Evolutionary conservation across 1,140 invertebrate genomes (phyloP).

Genomic region (Sycophila sp.): DNA sequence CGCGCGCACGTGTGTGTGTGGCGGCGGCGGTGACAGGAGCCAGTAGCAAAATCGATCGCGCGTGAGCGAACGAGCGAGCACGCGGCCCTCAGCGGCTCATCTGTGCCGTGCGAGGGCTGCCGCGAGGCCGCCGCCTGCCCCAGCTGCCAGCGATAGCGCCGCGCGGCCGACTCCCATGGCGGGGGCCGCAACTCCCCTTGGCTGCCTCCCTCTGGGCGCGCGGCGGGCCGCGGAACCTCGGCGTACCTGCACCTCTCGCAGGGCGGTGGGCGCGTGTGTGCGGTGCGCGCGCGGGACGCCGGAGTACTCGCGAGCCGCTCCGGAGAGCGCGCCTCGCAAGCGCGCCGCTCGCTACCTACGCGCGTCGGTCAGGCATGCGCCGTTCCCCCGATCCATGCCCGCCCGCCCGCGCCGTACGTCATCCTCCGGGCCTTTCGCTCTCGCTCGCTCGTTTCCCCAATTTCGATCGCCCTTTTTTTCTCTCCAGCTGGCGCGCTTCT

Average conservation of each 20-base stretch:
- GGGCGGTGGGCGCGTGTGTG: neutral
- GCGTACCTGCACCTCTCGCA: no score
- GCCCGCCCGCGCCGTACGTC: neutral
- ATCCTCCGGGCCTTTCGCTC: neutral
- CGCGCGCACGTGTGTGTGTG: neutral
- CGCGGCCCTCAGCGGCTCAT: neutral
- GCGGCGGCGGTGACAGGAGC: neutral
- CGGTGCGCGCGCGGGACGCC: neutral
- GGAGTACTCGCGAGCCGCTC: neutral
- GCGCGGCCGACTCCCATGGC: neutral
- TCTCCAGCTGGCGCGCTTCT: neutral
- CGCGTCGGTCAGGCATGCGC: constrained; percentile 54
- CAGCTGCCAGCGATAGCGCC: neutral
- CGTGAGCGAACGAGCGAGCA: neutral
- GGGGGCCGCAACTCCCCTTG: neutral
- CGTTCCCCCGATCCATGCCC: constrained; percentile 37
- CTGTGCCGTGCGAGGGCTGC: no score
- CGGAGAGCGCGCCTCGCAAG: neutral
- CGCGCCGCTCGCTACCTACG: constrained; percentile 21
- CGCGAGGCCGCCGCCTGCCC: neutral
- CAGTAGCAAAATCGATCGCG: constrained; percentile 25
- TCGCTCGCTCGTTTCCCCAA: neutral
- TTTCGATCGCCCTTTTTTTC: neutral
- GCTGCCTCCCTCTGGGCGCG: neutral
- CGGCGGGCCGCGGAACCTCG: neutral